These are phyloP conservation scores for Polyergus mexicanus DNA, from an alignment of 1,140 invertebrate species.

Conservation along the genomic window DNA sequence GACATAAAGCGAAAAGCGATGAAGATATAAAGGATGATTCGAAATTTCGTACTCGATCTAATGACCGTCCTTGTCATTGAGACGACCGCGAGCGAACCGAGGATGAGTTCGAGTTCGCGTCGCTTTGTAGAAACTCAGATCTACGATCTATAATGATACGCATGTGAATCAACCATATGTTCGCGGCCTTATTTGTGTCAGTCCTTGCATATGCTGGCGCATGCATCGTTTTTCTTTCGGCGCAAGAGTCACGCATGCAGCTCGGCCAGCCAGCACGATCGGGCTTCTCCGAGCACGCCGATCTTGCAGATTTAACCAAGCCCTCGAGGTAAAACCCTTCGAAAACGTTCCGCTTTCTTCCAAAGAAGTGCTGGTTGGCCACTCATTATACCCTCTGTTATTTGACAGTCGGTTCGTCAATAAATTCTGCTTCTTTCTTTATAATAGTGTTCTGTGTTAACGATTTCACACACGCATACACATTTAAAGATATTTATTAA, in stretches of 20 bases:
- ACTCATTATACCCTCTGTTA: constrained; percentile 42
- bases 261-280: constrained; percentile 22
- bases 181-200: constrained; percentile 61
- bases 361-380: constrained; percentile 23
- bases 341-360: constrained; percentile 40
- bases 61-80: constrained; percentile 51
- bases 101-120: constrained; percentile 23
- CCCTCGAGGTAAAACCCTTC: constrained; percentile 52
- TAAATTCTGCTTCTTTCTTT: constrained; percentile 5
- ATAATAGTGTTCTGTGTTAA: neutral
- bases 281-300: constrained; percentile 23
- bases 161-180: constrained; percentile 62
- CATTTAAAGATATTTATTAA: neutral
- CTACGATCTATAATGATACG: constrained; percentile 62
- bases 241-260: constrained; percentile 54
- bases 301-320: constrained; percentile 55
- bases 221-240: constrained; percentile 59
- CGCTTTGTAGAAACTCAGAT: constrained; percentile 51
- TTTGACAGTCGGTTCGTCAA: constrained; percentile 42
- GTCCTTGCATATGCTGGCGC: constrained; percentile 54
- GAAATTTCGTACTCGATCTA: constrained; percentile 45
- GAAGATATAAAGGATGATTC: constrained; percentile 20
- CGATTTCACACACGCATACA: neutral
- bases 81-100: constrained; percentile 48
- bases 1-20: constrained; percentile 16